A percentile compares a stretch with the other conserved stretches of the same genome.
These are phyloP conservation scores for Tupaia tana DNA, from an alignment of 2,113 vertebrate genomes.

Conservation along the genomic window DNA sequence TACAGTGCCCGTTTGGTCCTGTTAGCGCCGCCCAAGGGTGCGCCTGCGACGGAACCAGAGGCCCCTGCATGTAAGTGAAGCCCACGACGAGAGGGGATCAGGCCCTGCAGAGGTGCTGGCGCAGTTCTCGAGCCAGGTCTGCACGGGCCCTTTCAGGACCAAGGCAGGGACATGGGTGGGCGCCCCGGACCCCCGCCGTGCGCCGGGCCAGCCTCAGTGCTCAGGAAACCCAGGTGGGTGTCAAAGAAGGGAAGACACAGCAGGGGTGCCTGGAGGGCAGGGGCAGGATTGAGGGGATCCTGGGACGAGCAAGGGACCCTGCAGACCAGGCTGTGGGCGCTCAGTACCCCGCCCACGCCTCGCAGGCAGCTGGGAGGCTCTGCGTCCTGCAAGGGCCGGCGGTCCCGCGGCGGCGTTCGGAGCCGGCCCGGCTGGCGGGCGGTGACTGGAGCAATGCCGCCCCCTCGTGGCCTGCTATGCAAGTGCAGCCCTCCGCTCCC, in stretches of 20 bases:
- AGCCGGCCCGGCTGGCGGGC: not conserved
- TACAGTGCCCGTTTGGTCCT: not conserved
- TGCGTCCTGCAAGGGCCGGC: too few species aligned
- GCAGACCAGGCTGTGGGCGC: not conserved
- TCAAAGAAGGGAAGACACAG: not conserved
- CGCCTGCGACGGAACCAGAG: not conserved
- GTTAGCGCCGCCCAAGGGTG: not conserved
- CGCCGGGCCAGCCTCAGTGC: not conserved
- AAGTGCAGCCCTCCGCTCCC: not conserved
- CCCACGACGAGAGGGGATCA: not conserved
- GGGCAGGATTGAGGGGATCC: not conserved
- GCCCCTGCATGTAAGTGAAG: not conserved
- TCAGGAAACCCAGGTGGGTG: not conserved
- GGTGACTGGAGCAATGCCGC: slow-evolving; percentile 6
- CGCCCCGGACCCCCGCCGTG: not conserved
- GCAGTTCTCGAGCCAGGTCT: not conserved
- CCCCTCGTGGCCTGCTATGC: not conserved
- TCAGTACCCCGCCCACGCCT: not conserved
- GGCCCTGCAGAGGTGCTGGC: not conserved
- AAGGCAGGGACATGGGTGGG: not conserved
- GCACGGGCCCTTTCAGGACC: not conserved
- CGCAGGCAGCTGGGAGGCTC: too few species aligned
- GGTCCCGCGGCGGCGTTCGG: too few species aligned
- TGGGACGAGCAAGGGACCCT: not conserved
- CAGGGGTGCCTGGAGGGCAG: not conserved